phyloP scores from a whole-genome alignment of 2,113 vertebrate species.

The Erythrolamprus reginae region DNA sequence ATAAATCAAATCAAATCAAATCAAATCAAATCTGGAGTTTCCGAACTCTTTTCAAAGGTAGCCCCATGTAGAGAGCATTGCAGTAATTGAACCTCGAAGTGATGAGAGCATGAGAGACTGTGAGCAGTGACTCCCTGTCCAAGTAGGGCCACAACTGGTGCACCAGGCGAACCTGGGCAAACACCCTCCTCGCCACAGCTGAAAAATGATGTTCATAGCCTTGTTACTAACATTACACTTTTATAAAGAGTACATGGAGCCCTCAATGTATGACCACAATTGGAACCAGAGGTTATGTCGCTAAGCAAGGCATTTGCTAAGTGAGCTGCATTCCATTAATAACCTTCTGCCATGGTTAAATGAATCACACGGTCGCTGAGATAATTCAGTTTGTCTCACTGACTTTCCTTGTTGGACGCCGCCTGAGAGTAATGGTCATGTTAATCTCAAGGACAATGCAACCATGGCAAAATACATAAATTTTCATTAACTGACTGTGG shows the following conservation, averaged over 20 bases:
- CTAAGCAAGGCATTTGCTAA: neutral
- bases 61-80: too few relatives aligned
- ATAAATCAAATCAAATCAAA: too few relatives aligned
- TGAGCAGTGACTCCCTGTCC: too few relatives aligned
- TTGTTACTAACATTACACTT: neutral
- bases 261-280: neutral
- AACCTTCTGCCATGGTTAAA: neutral
- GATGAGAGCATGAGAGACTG: too few relatives aligned
- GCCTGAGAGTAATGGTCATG: neutral
- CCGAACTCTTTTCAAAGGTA: too few relatives aligned
- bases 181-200: too few relatives aligned
- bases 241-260: neutral
- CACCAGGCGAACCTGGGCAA: too few relatives aligned
- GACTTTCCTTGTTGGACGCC: too few relatives aligned
- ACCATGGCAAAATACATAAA: neutral
- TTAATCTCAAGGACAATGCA: neutral
- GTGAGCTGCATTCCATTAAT: neutral
- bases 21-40: too few relatives aligned
- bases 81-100: too few relatives aligned
- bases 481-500: neutral
- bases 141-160: too few relatives aligned
- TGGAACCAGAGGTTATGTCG: neutral
- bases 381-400: neutral
- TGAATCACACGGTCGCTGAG: neutral
- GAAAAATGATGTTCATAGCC: too few relatives aligned